phyloP scores from a whole-genome alignment of 2,113 vertebrate genomes.

The Theristicus caerulescens region DNA sequence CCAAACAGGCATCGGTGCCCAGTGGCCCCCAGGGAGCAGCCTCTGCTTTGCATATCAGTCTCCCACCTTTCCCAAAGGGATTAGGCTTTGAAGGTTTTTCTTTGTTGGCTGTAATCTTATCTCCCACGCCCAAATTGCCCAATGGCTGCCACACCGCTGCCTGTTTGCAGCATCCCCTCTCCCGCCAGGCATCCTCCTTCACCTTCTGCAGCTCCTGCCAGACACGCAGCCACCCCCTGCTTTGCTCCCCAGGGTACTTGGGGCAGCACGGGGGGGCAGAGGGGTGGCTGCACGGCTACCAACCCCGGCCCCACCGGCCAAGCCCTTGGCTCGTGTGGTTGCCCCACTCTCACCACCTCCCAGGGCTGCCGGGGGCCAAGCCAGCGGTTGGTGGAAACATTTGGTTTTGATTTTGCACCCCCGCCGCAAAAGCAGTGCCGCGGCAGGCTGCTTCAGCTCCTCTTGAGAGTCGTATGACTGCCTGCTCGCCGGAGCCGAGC shows the following conservation, averaged over 20 bases:
- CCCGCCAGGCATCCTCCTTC: neutral
- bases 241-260: rapidly evolving
- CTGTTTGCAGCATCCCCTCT: neutral
- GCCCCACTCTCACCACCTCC: rapidly evolving
- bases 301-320: neutral
- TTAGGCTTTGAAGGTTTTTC: neutral
- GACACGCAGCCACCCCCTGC: rapidly evolving
- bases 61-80: neutral
- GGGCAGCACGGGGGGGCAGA: neutral
- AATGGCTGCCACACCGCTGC: neutral
- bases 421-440: neutral
- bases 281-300: neutral
- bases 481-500: neutral
- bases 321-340: neutral
- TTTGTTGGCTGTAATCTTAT: neutral
- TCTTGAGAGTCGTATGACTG: neutral
- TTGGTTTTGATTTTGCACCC: conserved; percentile 13
- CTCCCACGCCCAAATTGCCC: neutral
- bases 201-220: neutral
- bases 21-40: rapidly evolving
- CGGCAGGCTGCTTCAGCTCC: neutral
- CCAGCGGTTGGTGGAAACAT: neutral
- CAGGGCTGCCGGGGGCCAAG: neutral
- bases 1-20: neutral
- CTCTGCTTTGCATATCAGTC: neutral